Conservation (phyloP, 2,113 vertebrate species). For the Prolemur simus region DNA sequence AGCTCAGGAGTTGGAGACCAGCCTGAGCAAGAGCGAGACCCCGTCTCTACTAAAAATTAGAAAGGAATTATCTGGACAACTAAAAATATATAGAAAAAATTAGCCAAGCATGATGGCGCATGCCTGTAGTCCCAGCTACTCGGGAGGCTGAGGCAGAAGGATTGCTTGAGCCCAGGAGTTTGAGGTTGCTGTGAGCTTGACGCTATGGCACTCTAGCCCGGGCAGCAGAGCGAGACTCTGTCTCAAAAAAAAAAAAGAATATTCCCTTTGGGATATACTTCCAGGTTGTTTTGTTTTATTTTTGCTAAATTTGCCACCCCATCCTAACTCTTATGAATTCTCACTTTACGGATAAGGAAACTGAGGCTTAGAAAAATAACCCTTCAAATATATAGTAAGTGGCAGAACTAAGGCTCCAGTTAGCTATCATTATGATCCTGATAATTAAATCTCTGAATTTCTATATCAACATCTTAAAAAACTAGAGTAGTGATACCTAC, state of each 20-base stretch:
- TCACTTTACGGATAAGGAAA: conserved; percentile 5
- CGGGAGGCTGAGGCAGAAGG: too few species aligned
- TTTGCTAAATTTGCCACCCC: not conserved
- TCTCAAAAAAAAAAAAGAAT: not conserved
- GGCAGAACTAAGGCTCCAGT: not conserved
- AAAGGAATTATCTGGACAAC: too few species aligned
- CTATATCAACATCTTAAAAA: not conserved
- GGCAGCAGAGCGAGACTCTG: too few species aligned
- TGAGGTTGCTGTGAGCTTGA: too few species aligned
- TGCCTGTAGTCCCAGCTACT: too few species aligned
- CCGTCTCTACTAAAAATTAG: too few species aligned
- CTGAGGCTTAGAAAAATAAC: conserved; percentile 9
- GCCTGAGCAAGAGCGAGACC: too few species aligned
- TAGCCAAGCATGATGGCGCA: too few species aligned
- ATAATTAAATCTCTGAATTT: conserved; percentile 33
- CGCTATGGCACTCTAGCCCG: too few species aligned
- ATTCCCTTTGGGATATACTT: not conserved
- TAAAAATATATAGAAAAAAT: too few species aligned
- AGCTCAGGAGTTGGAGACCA: too few species aligned
- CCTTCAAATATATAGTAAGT: not conserved
- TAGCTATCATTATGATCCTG: not conserved
- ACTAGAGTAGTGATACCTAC: not conserved
- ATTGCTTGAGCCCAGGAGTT: too few species aligned
- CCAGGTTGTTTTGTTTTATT: not conserved
- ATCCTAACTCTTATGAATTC: conserved; percentile 8